phyloP scores from a whole-genome alignment of 2,797 vertebrate species.

The Fringilla coelebs region DNA sequence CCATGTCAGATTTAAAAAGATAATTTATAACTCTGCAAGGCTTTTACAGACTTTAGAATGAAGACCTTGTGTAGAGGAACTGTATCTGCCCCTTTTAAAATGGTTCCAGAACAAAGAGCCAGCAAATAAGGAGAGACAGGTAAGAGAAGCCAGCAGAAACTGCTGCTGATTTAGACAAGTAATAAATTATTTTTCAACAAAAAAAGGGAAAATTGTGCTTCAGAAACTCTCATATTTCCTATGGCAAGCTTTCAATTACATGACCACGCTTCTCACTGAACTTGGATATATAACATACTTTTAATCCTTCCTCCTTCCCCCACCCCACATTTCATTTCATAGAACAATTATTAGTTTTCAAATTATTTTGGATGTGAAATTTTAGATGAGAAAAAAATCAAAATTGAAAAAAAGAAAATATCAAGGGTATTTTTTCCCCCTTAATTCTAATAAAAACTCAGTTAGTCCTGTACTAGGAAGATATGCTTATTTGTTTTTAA shows the following conservation, averaged over 20 bases:
- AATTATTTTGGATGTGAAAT: not conserved
- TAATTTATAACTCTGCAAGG: not conserved
- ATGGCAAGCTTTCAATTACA: not conserved
- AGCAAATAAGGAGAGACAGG: not conserved
- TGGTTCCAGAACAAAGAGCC: not conserved
- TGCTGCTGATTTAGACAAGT: not conserved
- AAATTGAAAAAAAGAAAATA: not conserved
- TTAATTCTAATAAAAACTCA: not conserved
- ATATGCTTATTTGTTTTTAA: not conserved
- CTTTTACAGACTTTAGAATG: not conserved
- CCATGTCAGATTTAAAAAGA: not conserved
- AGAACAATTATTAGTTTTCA: not conserved
- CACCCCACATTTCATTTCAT: accelerated
- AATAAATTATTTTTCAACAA: not conserved
- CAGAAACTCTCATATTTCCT: not conserved
- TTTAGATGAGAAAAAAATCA: not conserved
- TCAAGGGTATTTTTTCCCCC: accelerated
- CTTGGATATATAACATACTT: not conserved
- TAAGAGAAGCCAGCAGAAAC: not conserved
- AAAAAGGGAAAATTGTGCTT: not conserved
- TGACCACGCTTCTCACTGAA: accelerated
- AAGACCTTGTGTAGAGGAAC: not conserved
- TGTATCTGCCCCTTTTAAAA: not conserved
- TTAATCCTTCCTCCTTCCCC: not conserved
- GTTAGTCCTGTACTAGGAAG: not conserved